Base-by-base conservation (phyloP, 92 coral and sea anemone species). In the Porites rus region DNA sequence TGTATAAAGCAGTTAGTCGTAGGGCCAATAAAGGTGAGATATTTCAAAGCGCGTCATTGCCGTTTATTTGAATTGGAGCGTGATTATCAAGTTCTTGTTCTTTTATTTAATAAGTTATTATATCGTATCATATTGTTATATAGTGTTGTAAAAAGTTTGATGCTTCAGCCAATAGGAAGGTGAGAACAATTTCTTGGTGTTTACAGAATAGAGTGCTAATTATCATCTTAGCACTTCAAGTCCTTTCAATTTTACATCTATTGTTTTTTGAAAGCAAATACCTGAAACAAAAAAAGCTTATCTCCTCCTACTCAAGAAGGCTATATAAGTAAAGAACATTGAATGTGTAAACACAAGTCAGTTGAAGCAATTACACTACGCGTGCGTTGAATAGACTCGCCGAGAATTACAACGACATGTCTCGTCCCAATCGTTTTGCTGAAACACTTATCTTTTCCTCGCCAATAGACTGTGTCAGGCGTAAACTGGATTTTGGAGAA, bases 221-320 rank as follows among this genome's bases (percentile, higher is more conserved):
- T 38, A 38, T 38, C 46, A 38, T 38, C 46, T 38, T 38, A 38
- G 46, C 46, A 38, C 6, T 38, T 38, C 46, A 38, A 38, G 46
- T 38, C 21, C 21, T 65, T 65, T 10, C 8, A 24, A 69, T 24
- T 69, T 13, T 2, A 20, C 12, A 17, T 46, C 74, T 69, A 31
- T 25, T 11, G n/a, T 8, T 69, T 69, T 24, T 69, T 31, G 7
- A 69, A 69, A 69, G 51, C n/a, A 17, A 31, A 28, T 2, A 28
- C 31, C 43, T 10, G 18, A 69, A n/a, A 69, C 74, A 69, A 69
- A 1, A 69, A 51, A 11, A 8, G 7, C 16, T 69, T 9, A 69
- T 25, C 74, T 69, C 74, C 74, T 69, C 74, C 74, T 69, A 3
- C 74, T 24, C n/a, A 4, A 69, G 19, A 69, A 69, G 16, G 20